phyloP scores from a whole-genome alignment of 2,113 vertebrate species.

The Cyanoramphus novaezelandiae region DNA sequence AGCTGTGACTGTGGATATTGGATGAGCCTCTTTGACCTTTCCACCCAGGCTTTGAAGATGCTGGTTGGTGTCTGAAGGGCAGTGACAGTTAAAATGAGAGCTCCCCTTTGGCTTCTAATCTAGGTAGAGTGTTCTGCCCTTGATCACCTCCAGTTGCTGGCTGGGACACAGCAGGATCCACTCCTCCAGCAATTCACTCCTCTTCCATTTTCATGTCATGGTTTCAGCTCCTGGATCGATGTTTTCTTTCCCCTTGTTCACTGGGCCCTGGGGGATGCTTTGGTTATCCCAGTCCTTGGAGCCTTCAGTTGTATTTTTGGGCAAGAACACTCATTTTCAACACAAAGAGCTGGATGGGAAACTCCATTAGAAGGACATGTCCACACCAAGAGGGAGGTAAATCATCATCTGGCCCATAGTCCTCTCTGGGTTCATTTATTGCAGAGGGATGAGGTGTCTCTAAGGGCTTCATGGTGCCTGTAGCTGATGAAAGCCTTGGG shows the following conservation, averaged over 20 bases:
- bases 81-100: accelerated
- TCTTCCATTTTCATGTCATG: background rate
- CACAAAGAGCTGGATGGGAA: background rate
- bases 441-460: background rate
- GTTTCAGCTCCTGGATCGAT: background rate
- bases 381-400: background rate
- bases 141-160: background rate
- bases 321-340: background rate
- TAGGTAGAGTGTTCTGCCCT: background rate
- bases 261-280: background rate
- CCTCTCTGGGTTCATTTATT: background rate
- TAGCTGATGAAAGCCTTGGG: background rate
- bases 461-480: background rate
- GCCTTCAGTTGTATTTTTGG: background rate
- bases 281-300: background rate
- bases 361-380: background rate
- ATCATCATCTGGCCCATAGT: background rate
- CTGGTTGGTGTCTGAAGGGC: background rate
- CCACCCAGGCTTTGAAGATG: background rate
- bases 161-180: background rate
- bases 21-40: background rate
- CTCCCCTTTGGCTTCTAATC: background rate
- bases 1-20: background rate
- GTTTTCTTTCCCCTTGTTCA: background rate
- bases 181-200: background rate